Conservation (phyloP, 2,113 vertebrate species). For the Mohoua ochrocephala region DNA sequence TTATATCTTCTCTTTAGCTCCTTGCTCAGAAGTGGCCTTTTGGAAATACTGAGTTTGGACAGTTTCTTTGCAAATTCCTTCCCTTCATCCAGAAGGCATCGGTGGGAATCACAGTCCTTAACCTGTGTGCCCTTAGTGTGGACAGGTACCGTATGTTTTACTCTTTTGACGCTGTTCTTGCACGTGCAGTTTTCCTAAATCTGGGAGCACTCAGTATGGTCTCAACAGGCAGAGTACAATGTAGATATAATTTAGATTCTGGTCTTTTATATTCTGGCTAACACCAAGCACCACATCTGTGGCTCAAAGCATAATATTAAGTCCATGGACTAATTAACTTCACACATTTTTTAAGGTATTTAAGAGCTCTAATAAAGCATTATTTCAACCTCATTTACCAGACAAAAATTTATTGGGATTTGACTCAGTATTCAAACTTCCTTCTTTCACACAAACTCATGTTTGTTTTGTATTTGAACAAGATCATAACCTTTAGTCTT, state of each 20-base stretch:
- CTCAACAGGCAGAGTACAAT: not conserved
- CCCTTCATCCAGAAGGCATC: constrained; percentile 98
- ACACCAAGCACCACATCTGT: not conserved
- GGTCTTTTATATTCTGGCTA: not conserved
- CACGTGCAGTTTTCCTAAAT: not conserved
- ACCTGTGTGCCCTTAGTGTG: constrained; percentile 94
- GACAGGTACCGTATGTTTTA: constrained; percentile 83
- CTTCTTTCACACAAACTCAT: not conserved
- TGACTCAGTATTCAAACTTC: not conserved
- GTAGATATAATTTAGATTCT: not conserved
- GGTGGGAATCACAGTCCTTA: constrained; percentile 96
- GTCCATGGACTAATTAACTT: not conserved
- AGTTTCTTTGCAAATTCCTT: constrained; percentile 88
- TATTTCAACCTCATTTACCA: not conserved
- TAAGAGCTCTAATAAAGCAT: not conserved
- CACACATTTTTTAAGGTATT: not conserved
- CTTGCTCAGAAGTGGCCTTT: constrained; percentile 83
- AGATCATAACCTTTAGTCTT: not conserved
- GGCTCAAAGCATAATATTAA: not conserved
- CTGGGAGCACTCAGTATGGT: not conserved
- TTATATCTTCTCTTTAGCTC: constrained; percentile 76
- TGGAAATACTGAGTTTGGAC: constrained; percentile 72
- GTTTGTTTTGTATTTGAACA: not conserved
- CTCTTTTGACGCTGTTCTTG: not conserved
- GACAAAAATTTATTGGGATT: not conserved